Percentiles rank a stretch among this genome's conserved stretches.
Conservation (phyloP, 2,888 invertebrate genomes). For the Noctua pronuba region DNA sequence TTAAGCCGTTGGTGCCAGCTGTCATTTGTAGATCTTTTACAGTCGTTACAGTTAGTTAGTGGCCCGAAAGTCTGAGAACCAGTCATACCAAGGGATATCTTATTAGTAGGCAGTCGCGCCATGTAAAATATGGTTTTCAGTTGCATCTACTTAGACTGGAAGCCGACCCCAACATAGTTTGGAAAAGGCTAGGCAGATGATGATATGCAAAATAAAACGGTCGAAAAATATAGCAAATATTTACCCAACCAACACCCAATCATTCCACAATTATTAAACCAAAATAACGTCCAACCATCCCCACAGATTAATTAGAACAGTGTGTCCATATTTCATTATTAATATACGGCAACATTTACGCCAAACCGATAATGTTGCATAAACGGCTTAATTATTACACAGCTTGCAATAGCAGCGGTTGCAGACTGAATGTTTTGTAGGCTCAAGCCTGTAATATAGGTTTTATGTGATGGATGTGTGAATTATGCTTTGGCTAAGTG, state of each 20-base stretch:
- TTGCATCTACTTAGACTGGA: neutral
- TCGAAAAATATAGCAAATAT: neutral
- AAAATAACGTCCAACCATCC: conserved; percentile 1
- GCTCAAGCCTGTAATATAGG: conserved; percentile 16
- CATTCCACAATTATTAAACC: conserved; percentile 27
- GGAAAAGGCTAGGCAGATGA: no score
- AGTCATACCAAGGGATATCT: no score
- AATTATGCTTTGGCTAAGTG: conserved; percentile 2
- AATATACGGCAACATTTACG: conserved; percentile 40
- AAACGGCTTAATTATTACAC: conserved; percentile 28
- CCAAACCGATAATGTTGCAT: conserved; percentile 50
- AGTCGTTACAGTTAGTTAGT: no score
- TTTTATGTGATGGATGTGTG: conserved; percentile 23
- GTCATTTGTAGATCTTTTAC: no score
- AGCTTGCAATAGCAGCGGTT: conserved; percentile 28
- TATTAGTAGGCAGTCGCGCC: neutral
- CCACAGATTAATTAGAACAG: conserved; percentile 53
- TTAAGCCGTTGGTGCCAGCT: no score
- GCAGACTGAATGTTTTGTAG: conserved; percentile 36
- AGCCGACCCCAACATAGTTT: neutral
- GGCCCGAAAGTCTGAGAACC: no score
- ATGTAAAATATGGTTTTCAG: neutral
- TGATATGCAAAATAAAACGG: no score
- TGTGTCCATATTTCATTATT: conserved; percentile 49
- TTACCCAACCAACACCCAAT: neutral